phyloP scores from a whole-genome alignment of 2,888 invertebrate genomes.

The Zygogramma bicolorata region DNA sequence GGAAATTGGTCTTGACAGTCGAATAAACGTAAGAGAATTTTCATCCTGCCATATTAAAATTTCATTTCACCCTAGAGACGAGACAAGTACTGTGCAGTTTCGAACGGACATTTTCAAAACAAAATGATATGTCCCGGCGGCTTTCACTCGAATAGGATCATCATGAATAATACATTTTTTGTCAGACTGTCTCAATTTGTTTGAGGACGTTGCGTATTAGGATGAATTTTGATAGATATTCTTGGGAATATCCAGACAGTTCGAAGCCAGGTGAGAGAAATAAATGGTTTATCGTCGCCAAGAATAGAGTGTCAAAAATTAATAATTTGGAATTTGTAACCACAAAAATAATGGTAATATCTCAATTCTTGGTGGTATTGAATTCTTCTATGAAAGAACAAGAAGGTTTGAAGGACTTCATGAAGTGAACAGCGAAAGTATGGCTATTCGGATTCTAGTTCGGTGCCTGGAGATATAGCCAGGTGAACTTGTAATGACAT shows the following conservation, averaged over 20 bases:
- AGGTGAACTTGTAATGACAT: too few species aligned
- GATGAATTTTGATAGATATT: slow-evolving; percentile 27
- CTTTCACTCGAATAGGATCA: slow-evolving; percentile 39
- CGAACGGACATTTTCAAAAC: slow-evolving; percentile 52
- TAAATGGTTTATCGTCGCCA: neutral
- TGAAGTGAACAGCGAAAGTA: too few species aligned
- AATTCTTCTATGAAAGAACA: too few species aligned
- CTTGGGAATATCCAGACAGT: neutral
- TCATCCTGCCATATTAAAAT: slow-evolving; percentile 52
- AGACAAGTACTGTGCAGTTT: slow-evolving; percentile 44
- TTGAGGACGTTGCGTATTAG: slow-evolving; percentile 31
- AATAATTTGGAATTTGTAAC: too few species aligned
- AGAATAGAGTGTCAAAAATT: neutral
- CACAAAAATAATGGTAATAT: too few species aligned
- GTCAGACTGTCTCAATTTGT: slow-evolving; percentile 39
- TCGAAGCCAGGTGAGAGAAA: neutral
- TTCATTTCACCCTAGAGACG: slow-evolving; percentile 49
- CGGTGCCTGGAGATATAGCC: too few species aligned
- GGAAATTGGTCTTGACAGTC: slow-evolving; percentile 50
- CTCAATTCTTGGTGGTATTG: too few species aligned
- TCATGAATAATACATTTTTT: slow-evolving; percentile 47
- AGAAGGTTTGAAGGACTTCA: too few species aligned
- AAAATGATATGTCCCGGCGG: slow-evolving; percentile 51
- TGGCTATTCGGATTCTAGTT: too few species aligned
- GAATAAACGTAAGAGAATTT: slow-evolving; percentile 49